Evolutionary conservation across 1,140 invertebrate species (phyloP).

Genomic region (Pogonomyrmex californicus): DNA sequence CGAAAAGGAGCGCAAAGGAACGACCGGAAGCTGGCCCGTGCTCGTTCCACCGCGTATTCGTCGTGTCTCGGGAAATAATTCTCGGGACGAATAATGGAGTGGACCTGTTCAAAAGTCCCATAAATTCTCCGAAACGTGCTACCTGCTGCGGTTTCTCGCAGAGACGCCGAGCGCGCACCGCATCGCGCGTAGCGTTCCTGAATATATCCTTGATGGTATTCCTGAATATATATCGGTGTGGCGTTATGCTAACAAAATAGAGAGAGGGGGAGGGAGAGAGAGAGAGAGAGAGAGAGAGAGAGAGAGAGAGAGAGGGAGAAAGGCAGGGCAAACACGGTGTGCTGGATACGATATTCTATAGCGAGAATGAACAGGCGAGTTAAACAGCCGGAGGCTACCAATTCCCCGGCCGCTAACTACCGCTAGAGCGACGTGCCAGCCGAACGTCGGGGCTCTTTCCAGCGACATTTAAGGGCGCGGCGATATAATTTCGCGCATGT

Average conservation of each 20-base stretch:
- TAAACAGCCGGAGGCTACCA: slow-evolving; percentile 81
- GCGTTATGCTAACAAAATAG: slow-evolving; percentile 34
- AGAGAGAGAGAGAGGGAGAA: neutral
- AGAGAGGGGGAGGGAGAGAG: neutral
- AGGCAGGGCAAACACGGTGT: slow-evolving; percentile 19
- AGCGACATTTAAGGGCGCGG: slow-evolving; percentile 37
- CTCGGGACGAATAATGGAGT: slow-evolving; percentile 79
- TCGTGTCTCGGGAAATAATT: slow-evolving; percentile 77
- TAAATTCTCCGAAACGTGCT: slow-evolving; percentile 75
- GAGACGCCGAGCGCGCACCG: slow-evolving; percentile 32
- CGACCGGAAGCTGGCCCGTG: slow-evolving; percentile 42
- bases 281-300: neutral
- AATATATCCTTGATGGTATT: slow-evolving; percentile 71
- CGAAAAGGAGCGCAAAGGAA: slow-evolving; percentile 22
- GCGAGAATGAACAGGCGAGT: slow-evolving; percentile 74
- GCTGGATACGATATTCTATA: slow-evolving; percentile 73
- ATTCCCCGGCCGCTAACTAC: slow-evolving; percentile 79
- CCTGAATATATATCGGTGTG: slow-evolving; percentile 65
- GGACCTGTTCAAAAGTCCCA: slow-evolving; percentile 81
- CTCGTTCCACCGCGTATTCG: slow-evolving; percentile 54
- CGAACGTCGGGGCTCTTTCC: slow-evolving; percentile 64
- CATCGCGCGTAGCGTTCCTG: slow-evolving; percentile 47
- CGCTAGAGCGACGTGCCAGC: slow-evolving; percentile 40
- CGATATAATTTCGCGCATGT: slow-evolving; percentile 70
- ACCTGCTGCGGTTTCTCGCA: slow-evolving; percentile 28